Evolutionary conservation across 2,888 invertebrate species (phyloP).

Genomic region (Idaea dimidiata): DNA sequence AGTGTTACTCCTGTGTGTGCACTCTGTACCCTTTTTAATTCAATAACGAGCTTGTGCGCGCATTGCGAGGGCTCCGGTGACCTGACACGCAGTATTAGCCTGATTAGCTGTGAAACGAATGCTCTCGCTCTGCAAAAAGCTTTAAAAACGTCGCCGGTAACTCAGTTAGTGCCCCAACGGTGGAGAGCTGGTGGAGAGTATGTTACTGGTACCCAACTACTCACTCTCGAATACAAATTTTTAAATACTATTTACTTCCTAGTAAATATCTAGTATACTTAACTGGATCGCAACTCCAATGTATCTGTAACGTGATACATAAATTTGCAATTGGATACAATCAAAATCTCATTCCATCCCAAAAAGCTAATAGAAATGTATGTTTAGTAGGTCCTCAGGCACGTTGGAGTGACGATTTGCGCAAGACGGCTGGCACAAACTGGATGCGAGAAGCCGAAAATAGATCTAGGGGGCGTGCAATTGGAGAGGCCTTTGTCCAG

Average conservation of each 20-base stretch:
- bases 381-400: no score
- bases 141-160: constrained; percentile 73
- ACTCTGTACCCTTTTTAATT: constrained; percentile 46
- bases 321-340: no score
- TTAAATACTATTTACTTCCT: background rate
- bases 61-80: constrained; percentile 34
- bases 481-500: no score
- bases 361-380: no score
- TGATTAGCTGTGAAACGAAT: constrained; percentile 64
- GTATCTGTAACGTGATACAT: no score
- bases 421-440: no score
- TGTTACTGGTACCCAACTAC: constrained; percentile 20
- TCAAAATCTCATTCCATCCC: no score
- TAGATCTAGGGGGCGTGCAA: no score
- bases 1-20: constrained; percentile 26
- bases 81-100: constrained; percentile 61
- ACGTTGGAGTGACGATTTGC: no score
- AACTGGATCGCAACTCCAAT: no score
- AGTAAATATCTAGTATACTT: background rate
- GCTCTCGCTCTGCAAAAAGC: constrained; percentile 63
- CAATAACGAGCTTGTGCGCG: constrained; percentile 40
- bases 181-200: constrained; percentile 24
- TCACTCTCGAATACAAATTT: constrained; percentile 8
- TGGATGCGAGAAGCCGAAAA: no score
- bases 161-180: constrained; percentile 57